A percentile compares a stretch with the other conserved stretches of the same genome.
Conservation (phyloP, 2,113 vertebrate species). For the Zosterops lateralis region DNA sequence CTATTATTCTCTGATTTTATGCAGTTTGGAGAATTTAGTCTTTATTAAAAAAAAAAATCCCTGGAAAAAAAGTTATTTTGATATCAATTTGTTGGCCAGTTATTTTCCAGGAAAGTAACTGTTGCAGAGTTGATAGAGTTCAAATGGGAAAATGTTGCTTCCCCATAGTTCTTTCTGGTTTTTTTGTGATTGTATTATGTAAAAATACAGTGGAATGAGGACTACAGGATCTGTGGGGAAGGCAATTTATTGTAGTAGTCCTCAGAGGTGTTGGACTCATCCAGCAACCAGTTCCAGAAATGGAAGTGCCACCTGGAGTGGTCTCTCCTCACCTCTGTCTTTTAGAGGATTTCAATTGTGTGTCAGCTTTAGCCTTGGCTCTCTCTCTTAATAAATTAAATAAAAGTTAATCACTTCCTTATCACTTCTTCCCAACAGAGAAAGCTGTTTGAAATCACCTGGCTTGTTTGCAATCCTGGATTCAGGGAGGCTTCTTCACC, state of each 20-base stretch:
- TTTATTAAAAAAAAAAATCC: neutral
- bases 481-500: neutral
- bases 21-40: neutral
- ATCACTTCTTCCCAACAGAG: neutral
- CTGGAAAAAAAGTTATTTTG: neutral
- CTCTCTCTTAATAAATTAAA: neutral
- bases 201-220: neutral
- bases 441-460: neutral
- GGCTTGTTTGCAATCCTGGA: neutral
- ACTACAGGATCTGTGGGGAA: neutral
- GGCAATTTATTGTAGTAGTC: neutral
- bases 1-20: neutral
- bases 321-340: neutral
- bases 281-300: neutral
- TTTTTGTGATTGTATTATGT: accelerated
- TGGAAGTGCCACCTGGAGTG: neutral
- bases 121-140: neutral
- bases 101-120: neutral
- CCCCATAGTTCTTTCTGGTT: accelerated
- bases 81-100: accelerated
- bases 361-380: neutral
- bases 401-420: neutral
- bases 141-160: neutral
- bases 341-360: neutral
- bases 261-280: accelerated